Evolutionary conservation across 2,113 vertebrate genomes (phyloP), one percentile per base, ranked within the genome.

Genomic region (Lanius collurio): DNA sequence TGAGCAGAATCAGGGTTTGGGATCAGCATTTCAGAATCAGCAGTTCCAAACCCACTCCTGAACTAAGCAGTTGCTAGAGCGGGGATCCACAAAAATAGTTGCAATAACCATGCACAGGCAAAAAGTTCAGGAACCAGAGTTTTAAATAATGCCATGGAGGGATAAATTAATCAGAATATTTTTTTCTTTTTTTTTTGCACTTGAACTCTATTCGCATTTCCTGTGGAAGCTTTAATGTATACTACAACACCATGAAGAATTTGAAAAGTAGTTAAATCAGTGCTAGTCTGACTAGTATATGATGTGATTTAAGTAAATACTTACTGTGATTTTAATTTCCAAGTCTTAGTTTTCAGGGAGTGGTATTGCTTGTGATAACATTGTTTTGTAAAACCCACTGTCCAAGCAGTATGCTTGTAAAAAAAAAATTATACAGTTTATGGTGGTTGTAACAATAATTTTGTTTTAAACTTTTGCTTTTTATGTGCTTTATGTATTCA

Each of bases 391-490:
- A 52, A 27, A 83, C 41, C 55, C 91, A 65, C 77, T 62, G 82
- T 69, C 30, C 26, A 76, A 92, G 95, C 63, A 63, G 17, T 15
- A 14, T 8, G 8, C 89, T 87, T 97, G 95, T 96, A 90, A 86
- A 59, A 59, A 59, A 44, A 15, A 7, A 42, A 16, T 42, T 67
- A 56, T 70, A 84, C 81, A 41, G 57, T 73, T 83, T 57, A n/a
- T 69, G 50, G 80, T 82, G 90, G 56, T 69, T 96, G 94, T 96
- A 84, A 82, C 28, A 77, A 55, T 15, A 47, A 84, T 91, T 97
- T 81, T 94, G 94, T 91, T 96, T 90, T 92, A 63, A 85, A 88
- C 50, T 80, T 95, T 82, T 26, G 71, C 95, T 94, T 97, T 92
- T 49, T 93, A 73, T 87, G 64, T 80, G 91, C 64, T 94, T 88